Evolutionary conservation across 2,113 vertebrate species (phyloP), one percentile per base, ranked within the genome.

Genomic region (Coreoperca whiteheadi): DNA sequence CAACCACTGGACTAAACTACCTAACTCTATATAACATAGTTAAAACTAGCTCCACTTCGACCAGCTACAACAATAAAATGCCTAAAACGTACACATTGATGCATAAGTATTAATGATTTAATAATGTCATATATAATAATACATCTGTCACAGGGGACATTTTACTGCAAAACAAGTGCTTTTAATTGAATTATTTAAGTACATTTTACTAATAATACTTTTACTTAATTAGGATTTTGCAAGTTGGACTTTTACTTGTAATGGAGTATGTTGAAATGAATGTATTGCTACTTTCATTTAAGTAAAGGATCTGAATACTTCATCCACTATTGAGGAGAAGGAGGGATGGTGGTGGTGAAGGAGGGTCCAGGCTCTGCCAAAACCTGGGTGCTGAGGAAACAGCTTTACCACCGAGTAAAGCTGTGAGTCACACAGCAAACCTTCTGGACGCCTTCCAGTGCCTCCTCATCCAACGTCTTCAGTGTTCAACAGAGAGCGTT

Each of bases 371-470:
- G 30, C 28, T 75, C 37, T 78, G 61, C 72, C 71, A 87, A 87
- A 89, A 78, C 34, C 56, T 79, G 53, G 53, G 69, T 54, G 50
- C 63, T 77, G 59, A 77, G 81, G 69, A 86, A 83, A 77, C 50
- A 53, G 57, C 66, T 87, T 85, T 46, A 74, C 48, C 57, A 21
- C 34, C 3, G 69, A 77, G 80, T 73, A 75, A 77, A 91, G 86
- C 85, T 89, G 88, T 63, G 67, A 25, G 15, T 73, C 71, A 68
- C 43, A 66, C n/a, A 85, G 79, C 23, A 82, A 79, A 79, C 56
- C 51, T 30, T 56, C 74, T 88, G 90, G 89, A 87, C 1, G 15
- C 12, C 18, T 66, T 89, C 91, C 89, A 91, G 76, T 34, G 66
- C 57, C 51, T 85, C 73, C 72, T 60, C 70, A 68, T 88, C 67